phyloP scores from a whole-genome alignment of 2,888 invertebrate species.

The Ophonus ardosiacus region DNA sequence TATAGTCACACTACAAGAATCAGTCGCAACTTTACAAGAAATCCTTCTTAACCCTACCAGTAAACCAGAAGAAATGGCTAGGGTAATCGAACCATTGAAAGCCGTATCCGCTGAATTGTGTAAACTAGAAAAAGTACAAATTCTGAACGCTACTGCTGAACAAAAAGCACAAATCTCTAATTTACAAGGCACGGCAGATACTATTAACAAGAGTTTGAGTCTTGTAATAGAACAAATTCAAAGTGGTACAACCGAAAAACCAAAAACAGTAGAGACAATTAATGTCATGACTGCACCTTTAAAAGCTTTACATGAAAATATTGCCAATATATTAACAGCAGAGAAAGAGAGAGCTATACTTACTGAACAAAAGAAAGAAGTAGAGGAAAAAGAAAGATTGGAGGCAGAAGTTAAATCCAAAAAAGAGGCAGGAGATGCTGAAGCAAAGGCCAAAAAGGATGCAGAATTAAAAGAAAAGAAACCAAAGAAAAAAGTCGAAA shows the following conservation, averaged over 20 bases:
- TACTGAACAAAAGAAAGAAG: constrained; percentile 24
- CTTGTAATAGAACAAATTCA: constrained; percentile 46
- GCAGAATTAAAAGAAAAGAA: constrained; percentile 69
- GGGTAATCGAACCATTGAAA: constrained; percentile 49
- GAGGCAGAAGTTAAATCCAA: constrained; percentile 64
- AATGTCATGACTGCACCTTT: not conserved
- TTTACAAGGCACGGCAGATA: not conserved
- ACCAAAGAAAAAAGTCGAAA: constrained; percentile 64
- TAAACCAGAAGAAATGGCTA: constrained; percentile 9
- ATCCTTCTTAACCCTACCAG: not conserved
- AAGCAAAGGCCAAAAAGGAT: constrained; percentile 69
- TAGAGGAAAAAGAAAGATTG: constrained; percentile 67
- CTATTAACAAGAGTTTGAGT: constrained; percentile 20
- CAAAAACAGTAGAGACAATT: constrained; percentile 53
- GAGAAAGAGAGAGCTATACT: constrained; percentile 51
- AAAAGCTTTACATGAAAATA: constrained; percentile 21
- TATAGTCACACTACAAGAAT: constrained; percentile 63
- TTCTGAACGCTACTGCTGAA: constrained; percentile 48
- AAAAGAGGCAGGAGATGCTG: constrained; percentile 73
- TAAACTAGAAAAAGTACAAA: constrained; percentile 41
- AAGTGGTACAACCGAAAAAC: constrained; percentile 38
- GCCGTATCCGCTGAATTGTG: constrained; percentile 62
- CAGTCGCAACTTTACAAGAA: constrained; percentile 24
- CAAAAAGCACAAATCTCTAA: constrained; percentile 34
- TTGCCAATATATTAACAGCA: not conserved